A percentile compares a stretch with the other conserved stretches of the same genome.
phyloP scores from a whole-genome alignment of 2,113 vertebrate species.

The Prochilodus magdalenae region DNA sequence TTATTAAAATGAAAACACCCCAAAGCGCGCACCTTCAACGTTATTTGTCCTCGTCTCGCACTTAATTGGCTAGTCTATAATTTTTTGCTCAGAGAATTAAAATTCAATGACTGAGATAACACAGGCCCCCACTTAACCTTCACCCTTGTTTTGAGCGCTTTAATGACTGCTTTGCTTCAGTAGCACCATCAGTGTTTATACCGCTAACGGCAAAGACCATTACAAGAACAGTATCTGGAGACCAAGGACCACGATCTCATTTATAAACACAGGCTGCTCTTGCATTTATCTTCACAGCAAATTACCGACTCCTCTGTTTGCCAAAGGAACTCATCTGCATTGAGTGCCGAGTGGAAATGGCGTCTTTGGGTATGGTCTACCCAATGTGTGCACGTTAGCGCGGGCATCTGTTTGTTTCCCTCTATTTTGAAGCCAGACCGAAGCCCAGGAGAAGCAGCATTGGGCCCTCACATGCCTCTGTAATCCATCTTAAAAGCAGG shows the following conservation, averaged over 20 bases:
- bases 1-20: constrained; percentile 38
- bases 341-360: not conserved
- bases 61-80: constrained; percentile 55
- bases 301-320: constrained; percentile 47
- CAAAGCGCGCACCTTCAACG: constrained; percentile 13
- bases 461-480: constrained; percentile 8
- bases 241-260: constrained; percentile 52
- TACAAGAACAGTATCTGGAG: constrained; percentile 53
- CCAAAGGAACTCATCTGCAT: constrained; percentile 45
- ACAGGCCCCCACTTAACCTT: constrained; percentile 56
- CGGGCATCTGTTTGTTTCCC: not conserved
- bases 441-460: constrained; percentile 29
- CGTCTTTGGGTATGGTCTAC: not conserved
- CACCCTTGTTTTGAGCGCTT: constrained; percentile 52
- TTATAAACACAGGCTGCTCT: constrained; percentile 50
- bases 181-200: constrained; percentile 50
- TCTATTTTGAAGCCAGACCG: constrained; percentile 29
- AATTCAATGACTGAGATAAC: constrained; percentile 58
- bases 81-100: constrained; percentile 55
- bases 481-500: constrained; percentile 43
- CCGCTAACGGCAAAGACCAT: constrained; percentile 49
- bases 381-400: not conserved
- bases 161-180: constrained; percentile 57
- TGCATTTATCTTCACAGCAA: constrained; percentile 50
- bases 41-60: constrained; percentile 40